Base-by-base conservation (phyloP, 2,888 invertebrate genomes). In the Rotaria sp. region DNA sequence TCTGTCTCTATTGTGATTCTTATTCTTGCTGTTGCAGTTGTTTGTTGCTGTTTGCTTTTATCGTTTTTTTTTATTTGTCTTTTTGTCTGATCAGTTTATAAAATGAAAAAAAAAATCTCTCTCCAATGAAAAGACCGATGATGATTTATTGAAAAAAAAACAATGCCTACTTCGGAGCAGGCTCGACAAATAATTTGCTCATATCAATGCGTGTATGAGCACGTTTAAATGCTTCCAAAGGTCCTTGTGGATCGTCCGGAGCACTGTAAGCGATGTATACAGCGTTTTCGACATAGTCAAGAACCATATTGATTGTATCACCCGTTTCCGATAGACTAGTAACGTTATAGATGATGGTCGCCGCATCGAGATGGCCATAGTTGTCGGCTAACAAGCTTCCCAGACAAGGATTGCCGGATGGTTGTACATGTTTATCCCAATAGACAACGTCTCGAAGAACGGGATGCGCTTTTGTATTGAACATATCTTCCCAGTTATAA, bases 221-320 rank as follows among this genome's bases (percentile, higher is more conserved):
- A 45, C 80, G 80, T 15, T 80, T 80, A n/a, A 45, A 80, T 2
- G 67, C 45, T 80, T 80, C 80, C 26, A 80, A n/a, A 21, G 80
- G 80, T 26, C 80, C 80, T 45, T 80, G 18, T 45, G 80, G 80
- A n/a, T 80, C 80, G 3, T 80, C 45, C 7, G 45, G 80, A 26
- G 80, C 80, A n/a, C 80, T 80, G 45, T 80, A 80, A 3, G 45
- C 80, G 10, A 80, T 8, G 4, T 80, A 80, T 1, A n/a, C 80
- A 80, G 80, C n/a, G 45, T 80, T 80, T 80, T 80, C 80, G 15
- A 11, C 80, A n/a, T 80, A 80, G 45, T 80, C 80, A 41, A 80
- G 26, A 15, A 80, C 13, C 10, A 80, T 11, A 45, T 80, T 80
- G 7, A 80, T 13, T 2, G 80, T n/a, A 80, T 80, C 38, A 8